phyloP scores from a whole-genome alignment of 2,113 vertebrate species.

The Myocastor coypus region DNA sequence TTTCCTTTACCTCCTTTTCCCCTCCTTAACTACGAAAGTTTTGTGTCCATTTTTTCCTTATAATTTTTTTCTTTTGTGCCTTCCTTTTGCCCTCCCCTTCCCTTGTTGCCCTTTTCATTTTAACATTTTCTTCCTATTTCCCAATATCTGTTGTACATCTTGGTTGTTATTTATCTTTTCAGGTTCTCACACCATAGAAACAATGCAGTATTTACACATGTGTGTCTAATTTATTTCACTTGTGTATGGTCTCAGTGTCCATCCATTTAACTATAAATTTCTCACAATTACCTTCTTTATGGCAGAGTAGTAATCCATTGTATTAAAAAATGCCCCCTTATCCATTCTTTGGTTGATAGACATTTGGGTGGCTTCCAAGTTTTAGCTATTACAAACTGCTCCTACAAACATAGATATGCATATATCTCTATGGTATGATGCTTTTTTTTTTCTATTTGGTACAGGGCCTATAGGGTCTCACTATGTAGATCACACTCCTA shows the following conservation, averaged over 20 bases:
- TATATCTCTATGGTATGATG: neutral
- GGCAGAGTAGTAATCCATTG: neutral
- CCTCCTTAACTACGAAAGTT: neutral
- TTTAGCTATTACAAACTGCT: neutral
- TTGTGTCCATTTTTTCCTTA: neutral
- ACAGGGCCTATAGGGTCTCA: too few species aligned
- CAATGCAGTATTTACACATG: neutral
- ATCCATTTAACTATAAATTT: neutral
- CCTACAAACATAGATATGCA: neutral
- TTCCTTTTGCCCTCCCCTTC: neutral
- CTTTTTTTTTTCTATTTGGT: neutral
- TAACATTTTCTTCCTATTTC: neutral
- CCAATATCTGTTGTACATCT: neutral
- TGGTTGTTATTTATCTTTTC: neutral
- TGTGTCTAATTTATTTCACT: neutral
- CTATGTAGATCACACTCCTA: too few species aligned
- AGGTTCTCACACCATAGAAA: neutral
- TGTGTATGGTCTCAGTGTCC: neutral
- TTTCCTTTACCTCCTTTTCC: neutral
- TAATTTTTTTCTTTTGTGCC: neutral
- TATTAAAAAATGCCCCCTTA: neutral
- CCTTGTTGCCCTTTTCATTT: neutral
- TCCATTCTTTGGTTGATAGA: neutral
- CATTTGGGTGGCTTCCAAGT: neutral
- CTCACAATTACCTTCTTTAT: neutral